Conservation (phyloP, 2,113 vertebrate genomes). For the Phocoena phocoena region DNA sequence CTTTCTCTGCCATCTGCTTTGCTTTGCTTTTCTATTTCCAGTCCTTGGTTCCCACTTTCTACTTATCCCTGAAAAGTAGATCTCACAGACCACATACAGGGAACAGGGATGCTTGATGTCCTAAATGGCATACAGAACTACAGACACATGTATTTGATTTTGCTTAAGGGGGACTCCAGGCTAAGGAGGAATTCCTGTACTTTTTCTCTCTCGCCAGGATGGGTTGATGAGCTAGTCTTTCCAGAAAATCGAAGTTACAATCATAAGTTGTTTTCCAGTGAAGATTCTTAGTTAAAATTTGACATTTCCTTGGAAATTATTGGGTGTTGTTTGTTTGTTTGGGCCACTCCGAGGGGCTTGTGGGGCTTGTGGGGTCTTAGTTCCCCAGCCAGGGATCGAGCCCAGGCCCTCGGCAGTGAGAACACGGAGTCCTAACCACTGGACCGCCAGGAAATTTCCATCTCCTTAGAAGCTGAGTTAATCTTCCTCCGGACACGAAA, state of each 20-base stretch:
- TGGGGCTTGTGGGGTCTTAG: neutral
- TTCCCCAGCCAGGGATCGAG: neutral
- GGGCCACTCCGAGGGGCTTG: too few species aligned
- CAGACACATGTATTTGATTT: neutral
- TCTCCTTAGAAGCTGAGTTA: slow-evolving; percentile 19
- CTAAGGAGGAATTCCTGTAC: slow-evolving; percentile 34
- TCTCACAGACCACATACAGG: neutral
- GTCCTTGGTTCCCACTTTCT: neutral
- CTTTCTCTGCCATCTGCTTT: neutral
- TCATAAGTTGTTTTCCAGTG: slow-evolving; percentile 65
- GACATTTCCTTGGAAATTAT: slow-evolving; percentile 24
- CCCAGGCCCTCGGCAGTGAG: accelerated
- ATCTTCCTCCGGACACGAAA: slow-evolving; percentile 59
- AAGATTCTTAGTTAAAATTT: slow-evolving; percentile 61
- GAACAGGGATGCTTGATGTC: too few species aligned
- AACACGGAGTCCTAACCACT: neutral
- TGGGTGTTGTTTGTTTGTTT: neutral
- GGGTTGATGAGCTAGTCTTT: slow-evolving; percentile 53
- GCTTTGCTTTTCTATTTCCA: neutral
- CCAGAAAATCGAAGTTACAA: slow-evolving; percentile 63
- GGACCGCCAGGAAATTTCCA: neutral
- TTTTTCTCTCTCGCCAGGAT: neutral
- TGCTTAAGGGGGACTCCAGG: neutral
- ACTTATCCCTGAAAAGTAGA: neutral
- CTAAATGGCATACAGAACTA: neutral